Conservation (phyloP, 2,113 vertebrate species). For the Crypturellus undulatus region DNA sequence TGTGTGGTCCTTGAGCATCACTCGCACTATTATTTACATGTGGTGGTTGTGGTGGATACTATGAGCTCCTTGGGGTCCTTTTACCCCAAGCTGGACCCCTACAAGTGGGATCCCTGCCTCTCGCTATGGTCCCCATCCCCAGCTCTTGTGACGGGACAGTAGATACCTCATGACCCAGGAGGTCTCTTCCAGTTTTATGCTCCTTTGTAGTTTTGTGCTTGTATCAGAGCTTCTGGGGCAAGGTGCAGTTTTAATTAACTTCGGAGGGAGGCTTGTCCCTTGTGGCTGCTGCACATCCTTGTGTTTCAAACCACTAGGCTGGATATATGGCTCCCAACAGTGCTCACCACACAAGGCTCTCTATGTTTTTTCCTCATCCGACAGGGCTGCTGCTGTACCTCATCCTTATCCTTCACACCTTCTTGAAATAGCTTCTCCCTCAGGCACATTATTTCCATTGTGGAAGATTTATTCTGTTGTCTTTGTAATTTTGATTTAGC, state of each 20-base stretch:
- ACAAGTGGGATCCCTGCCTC: not conserved
- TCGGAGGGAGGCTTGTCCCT: not conserved
- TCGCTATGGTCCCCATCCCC: not conserved
- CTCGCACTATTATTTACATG: not conserved
- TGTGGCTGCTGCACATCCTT: fast-evolving
- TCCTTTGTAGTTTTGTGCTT: not conserved
- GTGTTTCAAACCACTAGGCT: not conserved
- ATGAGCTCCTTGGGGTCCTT: not conserved
- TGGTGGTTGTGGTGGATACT: not conserved
- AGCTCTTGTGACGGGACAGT: too few relatives aligned
- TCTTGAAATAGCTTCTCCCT: not conserved
- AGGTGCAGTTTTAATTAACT: fast-evolving
- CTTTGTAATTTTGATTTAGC: not conserved
- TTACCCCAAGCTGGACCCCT: not conserved
- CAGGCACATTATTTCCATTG: not conserved
- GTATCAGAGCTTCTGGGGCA: not conserved
- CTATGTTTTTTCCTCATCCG: not conserved
- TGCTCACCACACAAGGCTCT: not conserved
- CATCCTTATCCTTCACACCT: not conserved
- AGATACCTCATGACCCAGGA: not conserved
- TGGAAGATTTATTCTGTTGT: not conserved
- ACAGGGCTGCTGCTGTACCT: not conserved
- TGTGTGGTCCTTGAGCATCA: not conserved
- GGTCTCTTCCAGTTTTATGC: not conserved
- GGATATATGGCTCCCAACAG: not conserved